Evolutionary conservation across 2,797 vertebrate species (phyloP).

Genomic region (Pipistrellus kuhlii): DNA sequence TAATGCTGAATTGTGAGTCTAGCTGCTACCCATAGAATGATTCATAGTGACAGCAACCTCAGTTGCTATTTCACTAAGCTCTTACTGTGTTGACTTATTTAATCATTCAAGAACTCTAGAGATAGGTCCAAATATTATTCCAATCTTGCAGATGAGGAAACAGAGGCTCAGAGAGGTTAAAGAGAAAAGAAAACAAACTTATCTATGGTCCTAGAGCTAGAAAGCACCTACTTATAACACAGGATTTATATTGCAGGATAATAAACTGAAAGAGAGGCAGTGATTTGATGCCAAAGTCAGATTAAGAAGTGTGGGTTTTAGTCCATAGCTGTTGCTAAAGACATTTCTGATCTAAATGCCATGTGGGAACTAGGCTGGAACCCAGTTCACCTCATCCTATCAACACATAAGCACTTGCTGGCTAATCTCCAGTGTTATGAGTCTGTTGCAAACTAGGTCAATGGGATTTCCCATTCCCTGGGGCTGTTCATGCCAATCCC

Average conservation of each 20-base stretch:
- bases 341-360: slow-evolving; percentile 63
- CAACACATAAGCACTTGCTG: slow-evolving; percentile 24
- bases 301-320: slow-evolving; percentile 32
- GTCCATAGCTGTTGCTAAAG: slow-evolving; percentile 34
- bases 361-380: slow-evolving; percentile 74
- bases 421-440: slow-evolving; percentile 21
- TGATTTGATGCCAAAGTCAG: slow-evolving; percentile 31
- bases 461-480: slow-evolving; percentile 49
- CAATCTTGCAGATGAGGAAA: neutral
- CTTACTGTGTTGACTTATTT: neutral
- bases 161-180: neutral
- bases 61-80: neutral
- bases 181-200: neutral
- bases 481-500: neutral
- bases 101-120: neutral
- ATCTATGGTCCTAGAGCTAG: neutral
- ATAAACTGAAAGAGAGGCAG: neutral
- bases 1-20: neutral
- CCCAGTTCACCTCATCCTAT: slow-evolving; percentile 60
- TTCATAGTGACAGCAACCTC: neutral
- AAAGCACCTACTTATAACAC: neutral
- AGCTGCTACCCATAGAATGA: neutral
- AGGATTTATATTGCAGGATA: slow-evolving; percentile 13
- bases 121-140: neutral
- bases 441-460: slow-evolving; percentile 67